Base-by-base conservation (phyloP, 1,140 invertebrate genomes). In the Caenorhabditis briggsae region DNA sequence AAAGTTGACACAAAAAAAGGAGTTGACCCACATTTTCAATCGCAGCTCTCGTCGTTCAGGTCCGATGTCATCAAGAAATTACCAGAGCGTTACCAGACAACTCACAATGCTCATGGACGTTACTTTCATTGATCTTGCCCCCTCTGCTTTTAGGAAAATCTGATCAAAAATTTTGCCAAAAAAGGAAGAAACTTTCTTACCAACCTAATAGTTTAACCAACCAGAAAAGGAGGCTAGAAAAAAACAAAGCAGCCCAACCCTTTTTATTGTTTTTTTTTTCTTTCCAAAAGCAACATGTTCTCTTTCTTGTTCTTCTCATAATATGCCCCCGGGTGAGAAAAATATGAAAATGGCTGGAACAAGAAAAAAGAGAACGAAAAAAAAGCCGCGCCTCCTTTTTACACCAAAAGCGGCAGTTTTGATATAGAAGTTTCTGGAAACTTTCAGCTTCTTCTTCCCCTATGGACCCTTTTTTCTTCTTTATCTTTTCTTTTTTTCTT, bases 231-330 rank as follows among this genome's bases (percentile, higher is more conserved):
- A 61, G 1, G 1, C 33, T 1, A 33, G 33, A 61, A 18, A 61
- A 61, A 20, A 18, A 23, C 9, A n/a, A 46, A 65, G 43, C 43
- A 43, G 41, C 64, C 43, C 43, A 41, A 70, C n/a, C 43, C 16
- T 70, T 70, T 33, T 18, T 33, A 70, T 33, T 70, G 43, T 70
- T 70, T 70, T 43, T 70, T 46, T 33, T 70, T 70, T 70, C n/a
- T 3, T 33, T 33, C 33, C 33, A 33, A 33, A 33, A 33, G 64
- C 64, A 70, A 70, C 64, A 70, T 70, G 64, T 70, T 23, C 59
- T 46, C 33, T 43, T 70, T 70, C 41, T 70, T 43, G 12, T 65
- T 70, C 64, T 43, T 70, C 33, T 43, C 50, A 53, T 53, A 70
- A 70, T 70, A 46, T 70, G 64, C 64, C 64, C 64, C 64, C 33